Evolutionary conservation across 30 jellyfish, hydroid and myxozoan genomes (phyloP), one percentile per base, ranked within the genome.

Genomic region (Sanderia malayensis): DNA sequence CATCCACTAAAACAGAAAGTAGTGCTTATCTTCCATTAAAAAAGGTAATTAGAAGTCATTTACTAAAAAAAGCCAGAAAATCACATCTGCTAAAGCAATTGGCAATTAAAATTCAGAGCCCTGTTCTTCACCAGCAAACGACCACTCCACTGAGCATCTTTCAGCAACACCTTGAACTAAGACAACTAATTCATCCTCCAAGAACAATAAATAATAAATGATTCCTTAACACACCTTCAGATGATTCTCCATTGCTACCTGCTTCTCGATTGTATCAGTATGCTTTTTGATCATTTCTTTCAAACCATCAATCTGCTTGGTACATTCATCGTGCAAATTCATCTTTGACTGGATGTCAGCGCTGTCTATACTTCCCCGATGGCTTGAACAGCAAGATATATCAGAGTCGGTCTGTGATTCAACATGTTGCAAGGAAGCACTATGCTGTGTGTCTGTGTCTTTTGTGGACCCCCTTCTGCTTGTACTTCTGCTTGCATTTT

Each of bases 321-420:
- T 9, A 18, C 27, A 49, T 15, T 19, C 64, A 8, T 49, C 64
- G 7, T 9, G 64, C 64, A 49, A 49, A 37, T 37, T 37, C 52
- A 37, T 6, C 52, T 13, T 37, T 4, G 13, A 49, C 64, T 49
- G 64, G 25, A 9, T 4, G 8, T 49, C 64, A 49, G 3, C 18
- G 64, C 64, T 19, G 18, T 49, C 64, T 8, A 49, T 26, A 49
- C 80, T 63, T 0, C 73, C 80, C 32, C 71, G 34, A 4, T 61
- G 9, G 22, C 86, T 61, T 41, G 80, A 61, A 55, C 32, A 44
- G 58, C 70, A 45, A 7, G 77, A 76, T 13, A 73, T 49, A 0
- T 69, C 88, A 0, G 80, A 61, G 26, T 62, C 88, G 0, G 80
- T 76, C 31, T 62, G 88, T 32, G 68, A 34, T 27, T 68, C 88